Percentiles rank a stretch among this genome's conserved stretches.
Conservation (phyloP, 2,113 vertebrate species). For the mouse (Mus musculus) region GRCm39 chrX:38612501-38613000, state of each 20-base stretch:
- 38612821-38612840: conserved; percentile 30
- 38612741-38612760: background rate
- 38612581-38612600: background rate
- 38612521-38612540: background rate
- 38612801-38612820: conserved; percentile 19
- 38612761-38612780: background rate
- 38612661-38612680: background rate
- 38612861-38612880: conserved; percentile 32
- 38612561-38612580: background rate
- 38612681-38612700: background rate
- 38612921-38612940: background rate
- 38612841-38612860: background rate
- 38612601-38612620: background rate
- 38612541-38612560: background rate
- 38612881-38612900: conserved; percentile 9
- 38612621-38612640: background rate
- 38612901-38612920: conserved; percentile 25
- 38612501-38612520: background rate
- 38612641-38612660: conserved; percentile 25
- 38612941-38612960: background rate
- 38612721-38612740: background rate
- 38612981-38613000: conserved; percentile 6
- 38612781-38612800: background rate
- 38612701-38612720: background rate
- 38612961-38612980: background rate